Percentiles rank a stretch among this genome's conserved stretches.
Evolutionary conservation across 2,888 invertebrate species (phyloP).

Genomic region (Sinodicranocentrus sp.): DNA sequence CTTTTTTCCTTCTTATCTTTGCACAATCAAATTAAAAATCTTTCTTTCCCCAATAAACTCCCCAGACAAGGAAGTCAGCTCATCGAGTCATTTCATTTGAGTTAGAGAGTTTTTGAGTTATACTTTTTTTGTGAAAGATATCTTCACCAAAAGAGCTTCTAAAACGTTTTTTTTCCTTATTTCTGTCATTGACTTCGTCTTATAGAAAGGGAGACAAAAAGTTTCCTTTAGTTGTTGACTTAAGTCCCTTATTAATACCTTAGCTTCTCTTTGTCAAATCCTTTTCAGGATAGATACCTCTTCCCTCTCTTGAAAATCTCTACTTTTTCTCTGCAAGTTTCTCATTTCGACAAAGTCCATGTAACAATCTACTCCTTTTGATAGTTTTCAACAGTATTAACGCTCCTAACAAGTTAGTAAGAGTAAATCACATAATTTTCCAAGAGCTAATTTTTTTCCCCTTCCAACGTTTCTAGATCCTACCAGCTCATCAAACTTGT

Average conservation of each 20-base stretch:
- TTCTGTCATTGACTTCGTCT: too few relatives aligned
- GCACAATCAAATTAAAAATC: too few relatives aligned
- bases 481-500: slow-evolving; percentile 63
- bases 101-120: too few relatives aligned
- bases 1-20: too few relatives aligned
- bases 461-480: slow-evolving; percentile 33
- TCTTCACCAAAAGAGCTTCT: too few relatives aligned
- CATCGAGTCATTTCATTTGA: too few relatives aligned
- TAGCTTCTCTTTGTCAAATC: slow-evolving; percentile 38
- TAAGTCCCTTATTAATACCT: slow-evolving; percentile 39
- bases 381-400: slow-evolving; percentile 32
- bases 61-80: too few relatives aligned
- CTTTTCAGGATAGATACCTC: slow-evolving; percentile 5
- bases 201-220: slow-evolving; percentile 18
- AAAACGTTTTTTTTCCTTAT: too few relatives aligned
- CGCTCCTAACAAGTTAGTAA: slow-evolving; percentile 1
- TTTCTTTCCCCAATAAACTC: too few relatives aligned
- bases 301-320: slow-evolving; percentile 19
- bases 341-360: slow-evolving; percentile 6
- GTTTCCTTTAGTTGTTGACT: slow-evolving; percentile 34
- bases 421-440: slow-evolving; percentile 47
- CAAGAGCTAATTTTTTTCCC: slow-evolving; percentile 51
- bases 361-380: slow-evolving; percentile 10
- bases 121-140: too few relatives aligned
- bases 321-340: slow-evolving; percentile 18